These are phyloP conservation scores for Drosophila athabasca DNA, from an alignment of 1,140 invertebrate genomes.

Conservation along the genomic window DNA sequence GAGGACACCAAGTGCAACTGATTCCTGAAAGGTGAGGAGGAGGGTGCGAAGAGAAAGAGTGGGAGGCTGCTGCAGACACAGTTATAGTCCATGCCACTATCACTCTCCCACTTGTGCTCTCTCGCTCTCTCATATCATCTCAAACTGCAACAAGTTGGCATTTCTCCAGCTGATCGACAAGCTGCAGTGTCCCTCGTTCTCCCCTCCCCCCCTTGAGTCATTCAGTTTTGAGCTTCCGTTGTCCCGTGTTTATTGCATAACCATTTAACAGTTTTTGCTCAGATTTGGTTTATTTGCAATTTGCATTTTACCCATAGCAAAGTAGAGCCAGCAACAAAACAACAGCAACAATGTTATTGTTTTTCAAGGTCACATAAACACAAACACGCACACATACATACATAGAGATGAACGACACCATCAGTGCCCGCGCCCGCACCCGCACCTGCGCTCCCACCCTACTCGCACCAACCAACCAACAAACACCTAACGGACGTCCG, in stretches of 20 bases:
- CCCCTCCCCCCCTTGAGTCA: slow-evolving; percentile 1
- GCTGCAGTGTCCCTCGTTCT: not conserved
- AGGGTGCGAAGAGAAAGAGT: slow-evolving; percentile 3
- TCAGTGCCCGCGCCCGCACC: slow-evolving; percentile 18
- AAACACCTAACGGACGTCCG: too few relatives aligned
- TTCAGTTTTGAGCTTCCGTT: slow-evolving; percentile 23
- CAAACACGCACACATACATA: slow-evolving; percentile 18
- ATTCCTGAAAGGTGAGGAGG: slow-evolving; percentile 8
- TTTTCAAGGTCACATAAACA: slow-evolving; percentile 74
- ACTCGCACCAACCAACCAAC: not conserved
- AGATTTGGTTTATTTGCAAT: slow-evolving; percentile 71
- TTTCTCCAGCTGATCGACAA: not conserved
- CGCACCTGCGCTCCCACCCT: not conserved
- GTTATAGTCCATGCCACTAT: too few relatives aligned
- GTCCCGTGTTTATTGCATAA: slow-evolving; percentile 62
- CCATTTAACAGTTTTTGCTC: slow-evolving; percentile 72
- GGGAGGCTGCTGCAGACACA: too few relatives aligned
- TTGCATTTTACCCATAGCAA: slow-evolving; percentile 55
- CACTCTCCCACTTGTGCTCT: too few relatives aligned
- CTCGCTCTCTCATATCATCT: too few relatives aligned
- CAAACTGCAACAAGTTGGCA: slow-evolving; percentile 19
- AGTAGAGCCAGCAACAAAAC: slow-evolving; percentile 11
- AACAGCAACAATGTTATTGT: slow-evolving; percentile 70
- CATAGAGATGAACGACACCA: slow-evolving; percentile 37
- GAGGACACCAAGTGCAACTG: slow-evolving; percentile 29